phyloP scores from a whole-genome alignment of 2,113 vertebrate species.

The Cottus gobio region DNA sequence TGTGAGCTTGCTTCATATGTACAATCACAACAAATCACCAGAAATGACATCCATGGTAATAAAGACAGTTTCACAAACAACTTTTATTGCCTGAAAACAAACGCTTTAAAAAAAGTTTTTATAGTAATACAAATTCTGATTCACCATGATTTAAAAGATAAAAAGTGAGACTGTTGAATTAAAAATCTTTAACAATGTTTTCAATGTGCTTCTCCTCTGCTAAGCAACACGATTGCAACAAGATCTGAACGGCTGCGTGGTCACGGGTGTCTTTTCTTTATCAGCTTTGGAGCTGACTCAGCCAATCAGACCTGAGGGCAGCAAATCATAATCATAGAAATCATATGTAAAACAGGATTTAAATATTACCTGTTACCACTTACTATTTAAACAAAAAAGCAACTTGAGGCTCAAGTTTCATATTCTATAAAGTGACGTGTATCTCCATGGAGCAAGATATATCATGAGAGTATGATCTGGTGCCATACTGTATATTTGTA shows the following conservation, averaged over 20 bases:
- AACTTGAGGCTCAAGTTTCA: not conserved
- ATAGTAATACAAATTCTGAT: not conserved
- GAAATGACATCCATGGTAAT: constrained; percentile 1
- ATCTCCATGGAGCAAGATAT: not conserved
- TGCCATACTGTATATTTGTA: not conserved
- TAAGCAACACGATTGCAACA: not conserved
- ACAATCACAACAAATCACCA: constrained; percentile 2
- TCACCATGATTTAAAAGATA: not conserved
- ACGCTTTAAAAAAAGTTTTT: not conserved
- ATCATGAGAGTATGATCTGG: not conserved
- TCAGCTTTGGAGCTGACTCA: constrained; percentile 14
- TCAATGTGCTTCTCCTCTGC: constrained; percentile 5
- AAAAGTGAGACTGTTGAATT: not conserved
- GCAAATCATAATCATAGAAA: not conserved
- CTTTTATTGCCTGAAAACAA: not conserved
- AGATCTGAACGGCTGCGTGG: constrained; percentile 20
- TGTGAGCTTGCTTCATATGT: not conserved
- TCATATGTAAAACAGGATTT: not conserved
- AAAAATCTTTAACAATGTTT: not conserved
- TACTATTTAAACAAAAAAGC: not conserved
- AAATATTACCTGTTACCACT: not conserved
- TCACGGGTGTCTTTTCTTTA: constrained; percentile 22
- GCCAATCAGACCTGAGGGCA: not conserved
- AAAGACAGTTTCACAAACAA: not conserved
- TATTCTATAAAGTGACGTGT: not conserved